Conservation (phyloP, 2,797 vertebrate species). For the Pogoniulus pusillus region DNA sequence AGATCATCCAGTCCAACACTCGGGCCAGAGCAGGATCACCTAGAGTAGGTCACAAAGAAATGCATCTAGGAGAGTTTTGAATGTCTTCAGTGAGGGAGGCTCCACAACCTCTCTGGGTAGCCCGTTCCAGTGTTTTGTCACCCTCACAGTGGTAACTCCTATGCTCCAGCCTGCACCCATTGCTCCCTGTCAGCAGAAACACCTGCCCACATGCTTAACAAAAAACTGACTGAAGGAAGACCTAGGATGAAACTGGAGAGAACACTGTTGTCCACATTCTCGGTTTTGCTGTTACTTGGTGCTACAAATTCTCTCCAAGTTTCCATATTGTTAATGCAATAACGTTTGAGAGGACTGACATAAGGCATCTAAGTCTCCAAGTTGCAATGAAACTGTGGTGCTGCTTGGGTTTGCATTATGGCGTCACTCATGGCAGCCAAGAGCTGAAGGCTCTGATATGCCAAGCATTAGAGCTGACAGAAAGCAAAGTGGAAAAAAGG, state of each 20-base stretch:
- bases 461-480: background rate
- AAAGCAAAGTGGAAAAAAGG: background rate
- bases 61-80: no score
- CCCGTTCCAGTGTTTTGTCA: no score
- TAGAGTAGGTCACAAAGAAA: no score
- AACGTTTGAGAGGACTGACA: background rate
- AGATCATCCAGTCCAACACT: no score
- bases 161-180: no score
- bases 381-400: background rate
- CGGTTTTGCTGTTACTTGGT: background rate
- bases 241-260: background rate
- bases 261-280: background rate
- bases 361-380: background rate
- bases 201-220: background rate
- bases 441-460: background rate
- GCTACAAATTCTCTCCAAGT: background rate
- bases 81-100: no score
- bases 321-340: background rate
- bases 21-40: no score
- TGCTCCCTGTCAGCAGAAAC: background rate
- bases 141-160: no score
- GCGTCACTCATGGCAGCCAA: background rate
- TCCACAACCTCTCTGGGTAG: no score
- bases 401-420: background rate
- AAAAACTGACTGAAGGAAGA: background rate